phyloP scores from a whole-genome alignment of 2,888 invertebrate genomes.

The Archaeoteleia sp. region DNA sequence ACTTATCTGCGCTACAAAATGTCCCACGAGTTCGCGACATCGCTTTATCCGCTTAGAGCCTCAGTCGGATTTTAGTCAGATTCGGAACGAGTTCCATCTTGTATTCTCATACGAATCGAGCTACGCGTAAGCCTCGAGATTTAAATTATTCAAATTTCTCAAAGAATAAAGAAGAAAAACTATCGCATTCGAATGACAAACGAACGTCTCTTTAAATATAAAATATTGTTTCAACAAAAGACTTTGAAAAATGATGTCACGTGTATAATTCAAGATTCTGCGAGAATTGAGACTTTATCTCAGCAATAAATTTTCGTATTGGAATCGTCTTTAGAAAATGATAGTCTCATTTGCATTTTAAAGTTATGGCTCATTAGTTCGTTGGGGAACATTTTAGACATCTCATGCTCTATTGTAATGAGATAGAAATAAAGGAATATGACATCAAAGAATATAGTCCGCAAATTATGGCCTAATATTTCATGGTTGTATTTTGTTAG shows the following conservation, averaged over 20 bases:
- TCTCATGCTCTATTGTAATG: too few species aligned
- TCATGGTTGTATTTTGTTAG: too few species aligned
- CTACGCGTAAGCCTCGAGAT: constrained; percentile 33
- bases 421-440: too few species aligned
- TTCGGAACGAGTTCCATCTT: constrained; percentile 33
- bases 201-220: constrained; percentile 28
- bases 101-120: constrained; percentile 33
- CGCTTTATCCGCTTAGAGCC: constrained; percentile 37
- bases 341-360: too few species aligned
- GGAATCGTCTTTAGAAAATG: too few species aligned
- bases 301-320: constrained; percentile 21
- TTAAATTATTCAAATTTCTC: constrained; percentile 40
- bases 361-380: too few species aligned
- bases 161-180: constrained; percentile 13
- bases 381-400: too few species aligned
- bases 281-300: constrained; percentile 1
- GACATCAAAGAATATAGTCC: too few species aligned
- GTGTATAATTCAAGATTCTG: constrained; percentile 20
- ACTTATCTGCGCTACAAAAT: constrained; percentile 20
- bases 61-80: constrained; percentile 26
- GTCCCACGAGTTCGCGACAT: constrained; percentile 29
- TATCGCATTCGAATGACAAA: constrained; percentile 28
- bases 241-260: not conserved
- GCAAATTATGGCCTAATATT: too few species aligned
- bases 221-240: constrained; percentile 13